Base-by-base conservation (phyloP, 1,140 invertebrate species). In the Heliconius melpomene region DNA sequence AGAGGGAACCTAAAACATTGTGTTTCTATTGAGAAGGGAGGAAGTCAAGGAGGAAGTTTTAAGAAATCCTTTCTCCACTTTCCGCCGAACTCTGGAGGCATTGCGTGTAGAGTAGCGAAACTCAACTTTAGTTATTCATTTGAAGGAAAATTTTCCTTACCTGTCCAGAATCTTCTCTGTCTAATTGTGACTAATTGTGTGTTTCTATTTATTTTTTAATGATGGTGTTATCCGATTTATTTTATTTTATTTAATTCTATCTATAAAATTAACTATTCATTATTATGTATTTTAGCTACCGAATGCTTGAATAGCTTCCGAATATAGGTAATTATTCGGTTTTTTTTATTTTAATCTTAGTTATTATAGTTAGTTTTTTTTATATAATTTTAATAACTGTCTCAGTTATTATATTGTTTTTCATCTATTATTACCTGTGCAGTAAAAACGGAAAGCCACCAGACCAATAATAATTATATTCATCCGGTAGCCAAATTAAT, bases 401-500 rank as follows among this genome's bases (percentile, higher is more conserved):
- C 50, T 52, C 8, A 8, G 54, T 57, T 57, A 57, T 57, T 57
- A 57, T 57, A 57, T n/a, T 66, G 60, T 26, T 66, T 66, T 26
- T 66, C 60, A n/a, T 66, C 60, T 66, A 60, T 57, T 57, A 57
- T 57, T 57, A 57, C n/a, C 20, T 57, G 23, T 66, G 9, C 20
- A 66, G 13, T 66, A 66, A 66, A 66, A 66, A 66, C 57, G 8
- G n/a, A 54, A 60, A 60, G 11, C 57, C 3, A 9, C 20, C 7
- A 26, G 57, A 60, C 20, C 6, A 66, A 66, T 29, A 66, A 66
- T 66, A 66, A 66, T 66, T 66, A 66, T 66, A 66, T 26, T 66
- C 60, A 29, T 29, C 60, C 60, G 60, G 26, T 66, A 66, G 60
- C 1, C 26, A 29, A 29, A 66, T 29, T 66, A 26, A 26, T 66